Conservation (phyloP, 2,113 vertebrate genomes). For the Neolamprologus caudopunctatus region DNA sequence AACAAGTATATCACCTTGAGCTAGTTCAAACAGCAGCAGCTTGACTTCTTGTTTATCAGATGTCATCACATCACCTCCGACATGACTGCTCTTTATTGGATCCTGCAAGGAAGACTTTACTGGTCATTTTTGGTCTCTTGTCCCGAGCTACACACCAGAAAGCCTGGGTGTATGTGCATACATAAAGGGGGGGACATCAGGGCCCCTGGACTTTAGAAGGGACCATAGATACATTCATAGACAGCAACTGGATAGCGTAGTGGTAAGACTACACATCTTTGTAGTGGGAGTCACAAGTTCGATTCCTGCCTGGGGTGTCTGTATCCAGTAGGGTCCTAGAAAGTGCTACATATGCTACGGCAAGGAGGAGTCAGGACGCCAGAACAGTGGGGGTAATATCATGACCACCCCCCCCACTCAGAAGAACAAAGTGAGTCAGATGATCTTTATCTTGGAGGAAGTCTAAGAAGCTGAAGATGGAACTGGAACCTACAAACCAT, state of each 20-base stretch:
- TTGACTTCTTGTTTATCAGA: not conserved
- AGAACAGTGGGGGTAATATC: accelerated
- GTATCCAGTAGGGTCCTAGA: not conserved
- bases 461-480: not conserved
- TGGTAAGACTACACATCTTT: not conserved
- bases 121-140: not conserved
- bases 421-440: not conserved
- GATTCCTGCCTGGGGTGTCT: not conserved
- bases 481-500: not conserved
- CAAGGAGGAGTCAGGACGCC: not conserved
- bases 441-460: not conserved
- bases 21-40: not conserved
- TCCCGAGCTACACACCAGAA: not conserved
- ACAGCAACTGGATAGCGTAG: not conserved
- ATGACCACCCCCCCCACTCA: not conserved
- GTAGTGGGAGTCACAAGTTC: not conserved
- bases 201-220: not conserved
- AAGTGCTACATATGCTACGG: not conserved
- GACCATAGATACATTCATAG: not conserved
- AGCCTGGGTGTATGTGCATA: not conserved
- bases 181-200: not conserved
- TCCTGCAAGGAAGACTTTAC: not conserved
- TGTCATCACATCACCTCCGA: not conserved
- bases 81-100: not conserved
- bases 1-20: not conserved